Conservation (phyloP, 53 echinoderm and acorn worm genomes). For the Holothuria scabra region DNA sequence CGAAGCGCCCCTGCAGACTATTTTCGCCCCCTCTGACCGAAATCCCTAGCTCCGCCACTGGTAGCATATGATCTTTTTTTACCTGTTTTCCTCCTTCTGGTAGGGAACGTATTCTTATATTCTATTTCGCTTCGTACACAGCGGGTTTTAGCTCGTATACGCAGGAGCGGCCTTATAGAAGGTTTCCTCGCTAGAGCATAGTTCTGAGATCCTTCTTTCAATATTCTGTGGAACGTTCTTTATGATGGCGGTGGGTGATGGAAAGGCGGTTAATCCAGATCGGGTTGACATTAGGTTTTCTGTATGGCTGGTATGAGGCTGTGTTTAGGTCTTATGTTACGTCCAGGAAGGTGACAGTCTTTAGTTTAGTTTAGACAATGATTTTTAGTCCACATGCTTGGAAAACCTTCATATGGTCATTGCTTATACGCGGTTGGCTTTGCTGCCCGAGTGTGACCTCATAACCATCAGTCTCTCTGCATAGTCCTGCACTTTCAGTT, state of each 20-base stretch:
- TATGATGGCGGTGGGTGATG: conserved; percentile 40
- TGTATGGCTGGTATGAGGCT: too few species aligned
- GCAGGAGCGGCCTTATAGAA: conserved; percentile 36
- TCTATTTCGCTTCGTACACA: too few species aligned
- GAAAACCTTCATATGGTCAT: conserved; percentile 13
- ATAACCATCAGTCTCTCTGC: background rate
- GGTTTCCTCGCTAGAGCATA: conserved; percentile 21
- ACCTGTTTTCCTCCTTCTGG: too few species aligned
- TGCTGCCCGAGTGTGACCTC: background rate
- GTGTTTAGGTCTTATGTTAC: conserved; percentile 37
- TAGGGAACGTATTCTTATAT: too few species aligned
- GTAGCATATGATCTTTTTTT: too few species aligned
- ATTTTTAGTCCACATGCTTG: conserved; percentile 24
- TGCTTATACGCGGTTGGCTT: conserved; percentile 27
- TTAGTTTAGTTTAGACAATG: conserved; percentile 30
- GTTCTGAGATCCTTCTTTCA: too few species aligned
- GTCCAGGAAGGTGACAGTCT: conserved; percentile 29
- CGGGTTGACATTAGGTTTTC: conserved; percentile 31
- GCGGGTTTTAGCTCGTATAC: too few species aligned
- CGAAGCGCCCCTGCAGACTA: too few species aligned
- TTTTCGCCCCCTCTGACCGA: too few species aligned
- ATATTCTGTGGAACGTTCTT: conserved; percentile 10
- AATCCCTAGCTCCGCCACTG: too few species aligned
- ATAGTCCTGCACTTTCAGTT: background rate
- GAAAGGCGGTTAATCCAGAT: conserved; percentile 17